Conservation (phyloP, 2,797 vertebrate genomes). For the Gobionotothen gibberifrons region DNA sequence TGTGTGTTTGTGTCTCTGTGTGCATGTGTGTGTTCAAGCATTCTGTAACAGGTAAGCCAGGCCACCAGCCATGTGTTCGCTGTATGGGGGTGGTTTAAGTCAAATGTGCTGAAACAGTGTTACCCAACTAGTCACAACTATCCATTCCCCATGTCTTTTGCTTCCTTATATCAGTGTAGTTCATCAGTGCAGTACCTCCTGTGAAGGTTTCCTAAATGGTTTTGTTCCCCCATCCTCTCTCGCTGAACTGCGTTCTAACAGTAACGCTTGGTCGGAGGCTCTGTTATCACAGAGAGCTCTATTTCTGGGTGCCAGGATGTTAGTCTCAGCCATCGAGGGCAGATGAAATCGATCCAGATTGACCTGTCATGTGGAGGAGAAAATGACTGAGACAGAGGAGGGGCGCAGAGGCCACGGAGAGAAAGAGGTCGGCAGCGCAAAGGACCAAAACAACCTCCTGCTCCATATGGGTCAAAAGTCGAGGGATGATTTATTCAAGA, state of each 20-base stretch:
- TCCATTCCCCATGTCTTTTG: conserved; percentile 25
- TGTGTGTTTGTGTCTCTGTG: conserved; percentile 15
- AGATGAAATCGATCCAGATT: conserved; percentile 81
- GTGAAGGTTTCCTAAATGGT: conserved; percentile 36
- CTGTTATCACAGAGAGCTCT: conserved; percentile 69
- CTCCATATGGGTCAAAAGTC: conserved; percentile 78
- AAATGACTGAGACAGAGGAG: conserved; percentile 72
- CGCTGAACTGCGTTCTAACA: conserved; percentile 26
- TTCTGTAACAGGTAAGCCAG: conserved; percentile 53
- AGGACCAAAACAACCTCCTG: conserved; percentile 71
- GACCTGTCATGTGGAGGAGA: conserved; percentile 78
- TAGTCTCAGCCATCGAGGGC: conserved; percentile 71
- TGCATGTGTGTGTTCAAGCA: conserved; percentile 25
- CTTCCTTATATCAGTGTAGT: not conserved
- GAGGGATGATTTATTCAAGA: conserved; percentile 76
- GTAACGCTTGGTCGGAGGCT: conserved; percentile 49
- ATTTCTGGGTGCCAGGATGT: conserved; percentile 81
- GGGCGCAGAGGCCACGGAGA: conserved; percentile 56
- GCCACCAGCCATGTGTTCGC: conserved; percentile 24
- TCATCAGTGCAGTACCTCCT: conserved; percentile 17
- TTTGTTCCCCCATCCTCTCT: conserved; percentile 13
- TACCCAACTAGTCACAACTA: conserved; percentile 32
- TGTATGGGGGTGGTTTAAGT: conserved; percentile 20
- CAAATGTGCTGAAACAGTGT: conserved; percentile 57
- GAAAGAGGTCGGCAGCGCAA: conserved; percentile 27